Evolutionary conservation across 1,140 invertebrate species (phyloP), one percentile per base, ranked within the genome.

Genomic region (Lasaia peninsularis): DNA sequence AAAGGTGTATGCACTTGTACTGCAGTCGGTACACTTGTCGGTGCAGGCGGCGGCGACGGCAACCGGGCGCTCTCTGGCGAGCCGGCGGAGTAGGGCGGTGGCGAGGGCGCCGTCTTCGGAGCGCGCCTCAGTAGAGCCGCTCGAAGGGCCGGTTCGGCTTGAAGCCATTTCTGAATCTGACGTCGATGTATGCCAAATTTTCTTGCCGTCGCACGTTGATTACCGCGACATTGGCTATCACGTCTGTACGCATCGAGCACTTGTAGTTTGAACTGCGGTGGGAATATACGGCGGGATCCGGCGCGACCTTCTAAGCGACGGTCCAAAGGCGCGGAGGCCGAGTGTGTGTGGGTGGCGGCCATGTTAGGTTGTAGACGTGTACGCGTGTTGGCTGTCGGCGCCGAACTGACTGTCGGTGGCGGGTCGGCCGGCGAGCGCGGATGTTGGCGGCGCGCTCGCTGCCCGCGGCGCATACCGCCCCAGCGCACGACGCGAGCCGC

Each of bases 81-180:
- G 9, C 84, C 83, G 12, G 71, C 80, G 20, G 81, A 64, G 63
- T 84, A 80, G 6, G 86, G 79, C 16, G 79, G 76, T 34, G 85
- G 83, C 31, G 80, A 84, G 2, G 81, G 80, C 24, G 80, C 76
- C 58, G 85, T 80, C 54, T 83, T 80, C 8, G 82, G 80, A 32
- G 80, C 76, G 63, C 88, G 70, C 61, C 88, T 87, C 49, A 91
- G 84, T 51, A 94, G 92, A 52, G 92, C 93, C 50, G 92, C 94
- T 66, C 94, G 90, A 33, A 96, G 82, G 70, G 93, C 93, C 31
- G 92, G 92, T 79, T 96, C 95, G 66, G 93, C 94, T 82, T 96
- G 95, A 55, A 97, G 80, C 95, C 95, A 97, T 90, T 97, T 96
- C 80, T 96, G 95, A 54, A 97, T 96, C 80, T 96, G 95, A 21